Conservation (phyloP, 2,113 vertebrate species). For the Limanda limanda region DNA sequence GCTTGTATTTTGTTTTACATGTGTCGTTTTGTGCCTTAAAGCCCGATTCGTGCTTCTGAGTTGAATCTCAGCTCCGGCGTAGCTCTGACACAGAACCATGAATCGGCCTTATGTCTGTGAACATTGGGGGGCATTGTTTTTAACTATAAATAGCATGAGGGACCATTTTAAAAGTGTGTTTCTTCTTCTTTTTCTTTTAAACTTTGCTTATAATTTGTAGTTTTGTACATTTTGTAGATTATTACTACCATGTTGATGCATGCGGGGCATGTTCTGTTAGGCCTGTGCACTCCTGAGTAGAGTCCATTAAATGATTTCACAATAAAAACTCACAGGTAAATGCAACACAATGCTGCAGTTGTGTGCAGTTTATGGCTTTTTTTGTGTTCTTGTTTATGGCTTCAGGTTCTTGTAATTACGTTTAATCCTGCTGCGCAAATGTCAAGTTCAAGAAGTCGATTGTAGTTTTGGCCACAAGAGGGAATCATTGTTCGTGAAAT, state of each 20-base stretch:
- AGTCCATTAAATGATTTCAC: slow-evolving; percentile 51
- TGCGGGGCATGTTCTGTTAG: slow-evolving; percentile 69
- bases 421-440: background rate
- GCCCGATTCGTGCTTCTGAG: too few relatives aligned
- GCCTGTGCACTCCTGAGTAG: slow-evolving; percentile 14
- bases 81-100: too few relatives aligned
- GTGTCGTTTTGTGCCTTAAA: slow-evolving; percentile 17
- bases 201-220: slow-evolving; percentile 38
- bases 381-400: too few relatives aligned
- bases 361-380: background rate
- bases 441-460: background rate
- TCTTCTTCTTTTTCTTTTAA: slow-evolving; percentile 30
- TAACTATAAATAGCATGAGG: slow-evolving; percentile 36
- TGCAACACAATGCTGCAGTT: slow-evolving; percentile 9
- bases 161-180: slow-evolving; percentile 14
- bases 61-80: too few relatives aligned
- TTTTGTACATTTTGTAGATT: slow-evolving; percentile 62
- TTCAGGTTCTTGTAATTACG: background rate
- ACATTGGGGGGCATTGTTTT: slow-evolving; percentile 16
- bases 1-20: slow-evolving; percentile 2
- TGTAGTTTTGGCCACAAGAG: slow-evolving; percentile 58
- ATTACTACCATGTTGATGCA: slow-evolving; percentile 58
- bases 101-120: slow-evolving; percentile 30
- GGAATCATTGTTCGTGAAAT: slow-evolving; percentile 26
- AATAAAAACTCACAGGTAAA: slow-evolving; percentile 74